Base-by-base conservation (phyloP, 2,888 invertebrate genomes). In the Palloptera scutellata region DNA sequence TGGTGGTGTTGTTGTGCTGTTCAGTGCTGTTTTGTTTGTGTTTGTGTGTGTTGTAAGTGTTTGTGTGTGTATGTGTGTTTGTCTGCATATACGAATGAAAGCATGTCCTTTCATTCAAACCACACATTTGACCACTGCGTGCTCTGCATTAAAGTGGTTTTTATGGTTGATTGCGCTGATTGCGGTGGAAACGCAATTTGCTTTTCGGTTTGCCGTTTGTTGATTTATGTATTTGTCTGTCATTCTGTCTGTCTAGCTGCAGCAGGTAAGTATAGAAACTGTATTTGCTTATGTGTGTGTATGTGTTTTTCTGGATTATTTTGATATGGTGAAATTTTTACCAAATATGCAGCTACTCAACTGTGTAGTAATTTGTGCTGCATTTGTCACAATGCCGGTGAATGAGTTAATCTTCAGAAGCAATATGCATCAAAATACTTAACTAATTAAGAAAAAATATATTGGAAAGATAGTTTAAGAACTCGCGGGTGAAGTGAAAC, bases 151-250 rank as follows among this genome's bases (percentile, higher is more conserved):
- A 60, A 72, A 73, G 71, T 70, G 74, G 74, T 73, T 73, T 73
- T 72, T 66, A 68, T 69, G 74, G 73, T 74, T 74, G 74, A 74
- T 74, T 73, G 73, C 72, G 65, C 70, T 73, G 73, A 74, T 73
- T 74, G 74, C 74, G 73, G 73, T 73, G 68, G 66, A 71, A 69
- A 71, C 64, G 69, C 70, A 72, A 72, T 72, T 73, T 73, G 68
- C 69, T 66, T 64, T 72, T 66, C 59, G 61, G 58, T n/a, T 55
- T 19, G 30, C 55, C 13, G 55, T 43, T 13, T 4, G 48, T 48
- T 13, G 10, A 15, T 48, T 15, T 6, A 15, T 48, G n/a, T 48
- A 15, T 48, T 48, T 48, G 48, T 48, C 48, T 48, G 48, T 13
- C 48, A 48, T 13, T 48, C 48, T 6, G 19, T 54, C 13, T 42